Conservation (phyloP, 1,140 invertebrate genomes). For the Mactra quadrangularis region DNA sequence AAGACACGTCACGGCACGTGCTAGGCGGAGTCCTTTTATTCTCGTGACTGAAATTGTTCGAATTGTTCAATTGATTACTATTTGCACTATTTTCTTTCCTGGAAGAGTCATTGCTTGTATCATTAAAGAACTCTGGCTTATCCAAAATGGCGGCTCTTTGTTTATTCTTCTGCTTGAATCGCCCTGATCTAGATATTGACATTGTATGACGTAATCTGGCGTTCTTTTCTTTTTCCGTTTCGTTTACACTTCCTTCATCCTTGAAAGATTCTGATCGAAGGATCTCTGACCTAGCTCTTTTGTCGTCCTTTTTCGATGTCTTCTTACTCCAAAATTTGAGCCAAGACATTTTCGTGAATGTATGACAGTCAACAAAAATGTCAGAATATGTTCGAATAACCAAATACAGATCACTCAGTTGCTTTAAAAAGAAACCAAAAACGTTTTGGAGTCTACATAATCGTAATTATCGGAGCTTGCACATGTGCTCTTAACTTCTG, state of each 20-base stretch:
- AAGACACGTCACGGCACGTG: conserved; percentile 55
- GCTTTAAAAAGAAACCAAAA: too few species aligned
- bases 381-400: too few species aligned
- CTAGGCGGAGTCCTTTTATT: conserved; percentile 50
- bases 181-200: conserved; percentile 80
- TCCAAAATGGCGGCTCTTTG: conserved; percentile 75
- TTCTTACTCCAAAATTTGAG: conserved; percentile 77
- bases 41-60: conserved; percentile 9
- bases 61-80: conserved; percentile 10
- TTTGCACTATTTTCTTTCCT: conserved; percentile 51
- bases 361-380: too few species aligned
- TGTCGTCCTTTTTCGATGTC: conserved; percentile 68
- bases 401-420: too few species aligned
- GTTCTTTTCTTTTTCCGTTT: conserved; percentile 73
- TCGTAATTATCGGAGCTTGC: too few species aligned
- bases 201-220: conserved; percentile 72
- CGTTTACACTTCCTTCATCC: conserved; percentile 63
- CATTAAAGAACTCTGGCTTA: conserved; percentile 72
- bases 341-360: conserved; percentile 78
- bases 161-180: conserved; percentile 80
- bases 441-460: too few species aligned
- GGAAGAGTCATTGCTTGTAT: neutral
- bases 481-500: too few species aligned
- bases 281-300: conserved; percentile 52
- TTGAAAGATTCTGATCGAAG: conserved; percentile 64